Base-by-base conservation (phyloP, 1,140 invertebrate genomes). In the Triops cancriformis region DNA sequence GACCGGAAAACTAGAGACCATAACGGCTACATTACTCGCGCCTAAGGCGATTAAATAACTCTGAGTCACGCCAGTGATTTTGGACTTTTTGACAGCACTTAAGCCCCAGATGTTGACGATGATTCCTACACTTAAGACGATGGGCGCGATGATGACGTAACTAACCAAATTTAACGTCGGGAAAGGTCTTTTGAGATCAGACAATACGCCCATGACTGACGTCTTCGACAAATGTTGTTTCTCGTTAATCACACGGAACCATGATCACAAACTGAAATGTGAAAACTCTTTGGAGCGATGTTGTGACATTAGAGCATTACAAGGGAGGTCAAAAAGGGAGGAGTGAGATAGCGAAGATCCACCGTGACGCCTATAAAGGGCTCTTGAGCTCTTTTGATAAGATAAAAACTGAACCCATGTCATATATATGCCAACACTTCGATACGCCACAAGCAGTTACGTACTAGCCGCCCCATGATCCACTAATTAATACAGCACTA, bases 61-160 rank as follows among this genome's bases (percentile, higher is more conserved):
- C 37, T 51, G 77, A 51, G 77, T 73, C 37, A 73, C 73, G 26
- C 72, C 72, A 28, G 41, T 51, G 14, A 78, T 26, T 10, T 11
- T 26, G 26, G 77, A 78, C 26, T 45, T 73, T 26, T 42, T 43
- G n/a, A 73, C 73, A 14, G 43, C 73, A 5, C 26, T 26, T 26
- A 78, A 73, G 27, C 73, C 41, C 28, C 73, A 73, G 37, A 73
- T 74, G 42, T 78, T 78, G 77, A 73, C 26, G 18, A 78, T 37
- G 10, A 78, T 12, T 6, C 77, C 77, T 9, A 74, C 41, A 73
- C 27, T 42, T 26, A 78, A 26, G 45, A 78, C 74, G 28, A 78
- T 51, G 14, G 72, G 72, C 43, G 73, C 26, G 26, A 78, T 51
- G 41, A 78, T 75, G 28, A 73, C 77, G 27, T 78, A 78, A 28